Percentiles rank a stretch among this genome's conserved stretches.
Evolutionary conservation across 2,888 invertebrate species (phyloP).

Genomic region (Scaptomyza polygonia): DNA sequence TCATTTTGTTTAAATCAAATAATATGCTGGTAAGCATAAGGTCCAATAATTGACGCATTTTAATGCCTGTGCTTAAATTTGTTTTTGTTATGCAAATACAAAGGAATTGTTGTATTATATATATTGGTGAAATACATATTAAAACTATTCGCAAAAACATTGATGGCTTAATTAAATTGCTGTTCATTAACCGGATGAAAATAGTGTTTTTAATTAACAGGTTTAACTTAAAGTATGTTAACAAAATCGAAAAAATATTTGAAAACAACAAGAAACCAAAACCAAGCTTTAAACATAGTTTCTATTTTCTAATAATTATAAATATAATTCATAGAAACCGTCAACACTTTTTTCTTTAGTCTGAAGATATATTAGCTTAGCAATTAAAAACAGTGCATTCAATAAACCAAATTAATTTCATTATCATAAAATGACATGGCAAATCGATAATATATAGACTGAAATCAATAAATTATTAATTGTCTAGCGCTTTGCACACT

Average conservation of each 20-base stretch:
- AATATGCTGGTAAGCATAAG: constrained; percentile 1
- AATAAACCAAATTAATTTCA: neutral
- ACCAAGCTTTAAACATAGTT: neutral
- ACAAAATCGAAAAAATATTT: neutral
- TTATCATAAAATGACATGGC: neutral
- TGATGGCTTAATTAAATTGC: constrained; percentile 26
- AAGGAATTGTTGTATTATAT: too few species aligned
- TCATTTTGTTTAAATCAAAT: constrained; percentile 25
- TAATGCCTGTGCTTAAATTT: neutral
- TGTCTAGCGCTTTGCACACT: neutral
- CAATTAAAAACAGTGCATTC: neutral
- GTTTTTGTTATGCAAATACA: too few species aligned
- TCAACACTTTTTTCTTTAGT: neutral
- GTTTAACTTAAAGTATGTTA: neutral
- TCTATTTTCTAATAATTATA: neutral
- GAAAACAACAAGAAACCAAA: neutral
- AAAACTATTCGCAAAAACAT: too few species aligned
- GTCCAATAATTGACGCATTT: neutral
- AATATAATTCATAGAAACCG: neutral
- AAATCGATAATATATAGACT: neutral
- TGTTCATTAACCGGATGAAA: neutral
- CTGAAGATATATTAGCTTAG: neutral
- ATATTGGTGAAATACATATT: too few species aligned
- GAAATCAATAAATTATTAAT: neutral
- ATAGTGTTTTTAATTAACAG: constrained; percentile 5